Percentiles rank a stretch among this genome's conserved stretches.
Evolutionary conservation across 1,140 invertebrate species (phyloP).

Genomic region (Liolophura sinensis): DNA sequence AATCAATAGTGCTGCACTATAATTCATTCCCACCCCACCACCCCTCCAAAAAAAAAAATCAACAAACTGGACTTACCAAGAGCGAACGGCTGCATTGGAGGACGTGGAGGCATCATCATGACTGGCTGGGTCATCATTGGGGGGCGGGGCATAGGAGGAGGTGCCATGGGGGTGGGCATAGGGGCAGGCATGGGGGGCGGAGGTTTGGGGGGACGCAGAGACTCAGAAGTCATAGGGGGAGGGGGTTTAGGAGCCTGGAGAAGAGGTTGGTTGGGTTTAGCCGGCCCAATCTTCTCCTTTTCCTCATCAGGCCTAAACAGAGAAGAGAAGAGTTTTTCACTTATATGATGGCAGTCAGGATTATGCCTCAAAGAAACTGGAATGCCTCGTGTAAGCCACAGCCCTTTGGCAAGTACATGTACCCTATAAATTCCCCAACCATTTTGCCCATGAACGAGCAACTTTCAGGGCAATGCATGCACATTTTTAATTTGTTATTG

Average conservation of each 20-base stretch:
- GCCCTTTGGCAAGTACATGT: too few species aligned
- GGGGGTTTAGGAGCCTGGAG: conserved; percentile 8
- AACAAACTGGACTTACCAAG: conserved; percentile 30
- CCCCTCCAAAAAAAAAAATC: too few species aligned
- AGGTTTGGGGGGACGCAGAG: conserved; percentile 32
- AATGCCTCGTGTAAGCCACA: too few species aligned
- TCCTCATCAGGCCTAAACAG: conserved; percentile 79
- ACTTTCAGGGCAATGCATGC: too few species aligned
- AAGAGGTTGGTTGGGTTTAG: conserved; percentile 35
- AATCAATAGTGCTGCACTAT: too few species aligned
- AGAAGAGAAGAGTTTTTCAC: conserved; percentile 5
- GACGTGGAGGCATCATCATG: conserved; percentile 45
- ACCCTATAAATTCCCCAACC: too few species aligned
- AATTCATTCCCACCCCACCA: too few species aligned
- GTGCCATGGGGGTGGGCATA: conserved; percentile 2
- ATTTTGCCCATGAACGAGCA: too few species aligned
- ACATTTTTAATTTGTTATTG: too few species aligned
- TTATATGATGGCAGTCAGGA: too few species aligned
- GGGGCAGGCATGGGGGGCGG: conserved; percentile 19
- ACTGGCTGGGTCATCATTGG: conserved; percentile 39
- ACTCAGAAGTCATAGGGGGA: conserved; percentile 14
- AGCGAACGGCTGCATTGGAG: conserved; percentile 25
- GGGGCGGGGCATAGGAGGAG: conserved; percentile 30
- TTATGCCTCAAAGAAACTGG: too few species aligned
- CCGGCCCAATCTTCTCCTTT: conserved; percentile 73